phyloP scores from a whole-genome alignment of 2,888 invertebrate genomes.

The Asteroscopus sphinx region DNA sequence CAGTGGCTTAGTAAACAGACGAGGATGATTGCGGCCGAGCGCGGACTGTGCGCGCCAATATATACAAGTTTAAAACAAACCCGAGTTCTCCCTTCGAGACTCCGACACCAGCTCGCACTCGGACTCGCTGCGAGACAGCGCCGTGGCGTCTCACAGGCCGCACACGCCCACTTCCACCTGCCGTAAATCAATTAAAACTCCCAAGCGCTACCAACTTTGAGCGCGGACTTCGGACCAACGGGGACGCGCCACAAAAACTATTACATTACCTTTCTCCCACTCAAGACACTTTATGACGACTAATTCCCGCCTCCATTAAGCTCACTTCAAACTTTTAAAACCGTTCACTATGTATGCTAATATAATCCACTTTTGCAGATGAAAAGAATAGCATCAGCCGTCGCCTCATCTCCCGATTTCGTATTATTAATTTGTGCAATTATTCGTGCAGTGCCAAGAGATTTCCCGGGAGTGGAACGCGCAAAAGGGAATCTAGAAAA shows the following conservation, averaged over 20 bases:
- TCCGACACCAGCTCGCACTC: constrained; percentile 50
- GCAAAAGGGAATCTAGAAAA: constrained; percentile 83
- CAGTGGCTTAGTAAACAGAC: constrained; percentile 56
- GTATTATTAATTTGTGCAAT: constrained; percentile 84
- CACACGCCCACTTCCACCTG: constrained; percentile 61
- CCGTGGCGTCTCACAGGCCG: constrained; percentile 40
- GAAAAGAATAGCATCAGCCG: constrained; percentile 66
- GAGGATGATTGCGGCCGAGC: constrained; percentile 60
- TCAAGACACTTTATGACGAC: constrained; percentile 57
- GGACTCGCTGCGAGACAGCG: constrained; percentile 48
- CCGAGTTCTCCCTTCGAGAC: constrained; percentile 45
- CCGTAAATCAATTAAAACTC: constrained; percentile 81
- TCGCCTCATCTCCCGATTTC: constrained; percentile 72
- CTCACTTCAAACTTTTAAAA: constrained; percentile 60
- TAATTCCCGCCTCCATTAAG: constrained; percentile 61
- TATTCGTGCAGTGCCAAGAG: constrained; percentile 79
- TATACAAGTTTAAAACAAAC: constrained; percentile 73
- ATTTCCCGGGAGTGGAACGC: constrained; percentile 79
- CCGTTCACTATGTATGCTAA: constrained; percentile 67
- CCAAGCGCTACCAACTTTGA: constrained; percentile 61
- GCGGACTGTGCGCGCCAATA: constrained; percentile 59
- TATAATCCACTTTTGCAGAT: constrained; percentile 71
- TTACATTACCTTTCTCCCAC: constrained; percentile 51
- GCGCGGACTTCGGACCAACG: constrained; percentile 35
- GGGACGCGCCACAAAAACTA: constrained; percentile 58